These are phyloP conservation scores for Bovichtus diacanthus DNA, from an alignment of 2,797 vertebrate species.

Conservation along the genomic window DNA sequence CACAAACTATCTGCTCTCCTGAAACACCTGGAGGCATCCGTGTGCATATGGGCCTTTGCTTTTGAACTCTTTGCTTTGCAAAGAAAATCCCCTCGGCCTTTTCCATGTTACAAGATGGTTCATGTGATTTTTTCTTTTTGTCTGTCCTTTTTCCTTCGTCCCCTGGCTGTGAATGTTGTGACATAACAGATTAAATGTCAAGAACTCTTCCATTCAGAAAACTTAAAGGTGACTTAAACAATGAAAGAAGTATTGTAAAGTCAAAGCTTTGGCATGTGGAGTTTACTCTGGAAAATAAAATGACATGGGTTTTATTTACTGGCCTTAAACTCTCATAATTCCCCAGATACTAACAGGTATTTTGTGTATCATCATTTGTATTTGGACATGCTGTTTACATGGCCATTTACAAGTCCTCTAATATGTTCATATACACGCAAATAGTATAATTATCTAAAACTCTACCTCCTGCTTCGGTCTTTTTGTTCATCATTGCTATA, in stretches of 20 bases:
- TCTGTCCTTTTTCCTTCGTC: slow-evolving; percentile 18
- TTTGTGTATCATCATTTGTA: too few relatives aligned
- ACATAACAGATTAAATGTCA: slow-evolving; percentile 42
- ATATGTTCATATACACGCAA: too few relatives aligned
- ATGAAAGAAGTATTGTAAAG: neutral
- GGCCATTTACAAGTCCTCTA: too few relatives aligned
- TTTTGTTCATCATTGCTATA: neutral
- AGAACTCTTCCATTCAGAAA: slow-evolving; percentile 24
- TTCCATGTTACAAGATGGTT: slow-evolving; percentile 48
- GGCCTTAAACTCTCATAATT: too few relatives aligned
- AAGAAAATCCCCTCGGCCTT: slow-evolving; percentile 46
- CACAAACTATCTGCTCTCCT: slow-evolving; percentile 65
- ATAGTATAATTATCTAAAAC: too few relatives aligned
- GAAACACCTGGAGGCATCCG: slow-evolving; percentile 68
- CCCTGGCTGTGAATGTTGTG: slow-evolving; percentile 41
- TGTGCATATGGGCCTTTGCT: slow-evolving; percentile 67
- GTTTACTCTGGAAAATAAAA: neutral
- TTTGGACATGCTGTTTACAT: too few relatives aligned
- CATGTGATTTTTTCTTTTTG: slow-evolving; percentile 64
- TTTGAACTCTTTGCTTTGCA: slow-evolving; percentile 58
- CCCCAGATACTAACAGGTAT: too few relatives aligned
- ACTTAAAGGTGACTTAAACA: slow-evolving; percentile 6
- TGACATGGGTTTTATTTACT: too few relatives aligned
- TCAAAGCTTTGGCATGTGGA: neutral
- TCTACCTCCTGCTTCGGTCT: too few relatives aligned